phyloP scores from a whole-genome alignment of 2,113 vertebrate species.

The Mobula hypostoma region DNA sequence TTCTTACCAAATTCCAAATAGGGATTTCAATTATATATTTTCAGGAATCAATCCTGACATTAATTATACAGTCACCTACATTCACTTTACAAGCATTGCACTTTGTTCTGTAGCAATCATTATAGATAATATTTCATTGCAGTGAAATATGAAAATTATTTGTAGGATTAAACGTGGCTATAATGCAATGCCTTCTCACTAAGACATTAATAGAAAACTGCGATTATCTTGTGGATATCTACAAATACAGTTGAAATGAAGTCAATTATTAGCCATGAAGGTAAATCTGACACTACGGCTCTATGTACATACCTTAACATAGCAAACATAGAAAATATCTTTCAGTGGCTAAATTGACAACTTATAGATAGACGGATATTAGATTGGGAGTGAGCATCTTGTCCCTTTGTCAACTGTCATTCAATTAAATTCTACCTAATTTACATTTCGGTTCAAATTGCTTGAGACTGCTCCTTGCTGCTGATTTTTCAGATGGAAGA shows the following conservation, averaged over 20 bases:
- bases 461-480: background rate
- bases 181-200: background rate
- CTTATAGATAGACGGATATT: background rate
- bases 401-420: background rate
- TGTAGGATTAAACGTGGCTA: background rate
- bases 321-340: background rate
- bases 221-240: background rate
- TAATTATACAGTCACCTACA: background rate
- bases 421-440: background rate
- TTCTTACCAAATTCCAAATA: background rate
- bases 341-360: background rate
- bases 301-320: background rate
- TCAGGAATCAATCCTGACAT: background rate
- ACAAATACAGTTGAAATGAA: background rate
- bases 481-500: background rate
- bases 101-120: background rate
- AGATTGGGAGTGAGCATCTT: background rate
- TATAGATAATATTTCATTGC: background rate
- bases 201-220: background rate
- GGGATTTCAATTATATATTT: conserved; percentile 9
- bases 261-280: background rate
- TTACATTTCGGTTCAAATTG: background rate
- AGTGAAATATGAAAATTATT: background rate
- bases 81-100: background rate
- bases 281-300: background rate